These are phyloP conservation scores for Sorex fumeus DNA, from an alignment of 2,113 vertebrate species.

Conservation along the genomic window DNA sequence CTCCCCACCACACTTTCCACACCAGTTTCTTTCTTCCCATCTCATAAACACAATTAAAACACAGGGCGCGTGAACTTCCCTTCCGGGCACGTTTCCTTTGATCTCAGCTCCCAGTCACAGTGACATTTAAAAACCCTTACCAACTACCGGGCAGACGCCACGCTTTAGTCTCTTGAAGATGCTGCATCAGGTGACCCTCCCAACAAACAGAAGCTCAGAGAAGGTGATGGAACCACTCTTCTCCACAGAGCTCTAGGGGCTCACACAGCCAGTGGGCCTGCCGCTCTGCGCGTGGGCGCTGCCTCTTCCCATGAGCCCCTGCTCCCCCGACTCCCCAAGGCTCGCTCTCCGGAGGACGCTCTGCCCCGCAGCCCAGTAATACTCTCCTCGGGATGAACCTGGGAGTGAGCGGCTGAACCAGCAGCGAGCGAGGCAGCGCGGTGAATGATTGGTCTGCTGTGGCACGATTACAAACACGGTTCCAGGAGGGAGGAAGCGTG, in stretches of 20 bases:
- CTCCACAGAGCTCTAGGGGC: no score
- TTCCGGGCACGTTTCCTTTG: background rate
- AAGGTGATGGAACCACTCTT: background rate
- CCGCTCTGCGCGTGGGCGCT: background rate
- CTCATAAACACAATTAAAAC: background rate
- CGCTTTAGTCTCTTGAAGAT: background rate
- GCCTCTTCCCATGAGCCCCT: background rate
- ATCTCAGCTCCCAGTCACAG: constrained; percentile 31
- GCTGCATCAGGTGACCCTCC: background rate
- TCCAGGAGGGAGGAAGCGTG: background rate
- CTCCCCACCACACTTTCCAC: no score
- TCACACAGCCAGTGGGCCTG: background rate
- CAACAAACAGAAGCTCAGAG: background rate
- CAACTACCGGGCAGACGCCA: background rate
- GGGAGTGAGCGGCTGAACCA: background rate
- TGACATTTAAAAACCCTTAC: constrained; percentile 1
- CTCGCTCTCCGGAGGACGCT: background rate
- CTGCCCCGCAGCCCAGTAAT: accelerated
- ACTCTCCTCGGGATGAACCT: background rate
- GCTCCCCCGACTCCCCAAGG: background rate
- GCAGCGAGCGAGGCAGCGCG: no score
- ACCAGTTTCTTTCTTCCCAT: background rate
- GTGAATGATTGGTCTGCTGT: no score
- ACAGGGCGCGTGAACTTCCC: background rate
- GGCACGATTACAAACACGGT: background rate